These are phyloP conservation scores for Heteromurus nitidus DNA, from an alignment of 2,888 invertebrate genomes.

Conservation along the genomic window DNA sequence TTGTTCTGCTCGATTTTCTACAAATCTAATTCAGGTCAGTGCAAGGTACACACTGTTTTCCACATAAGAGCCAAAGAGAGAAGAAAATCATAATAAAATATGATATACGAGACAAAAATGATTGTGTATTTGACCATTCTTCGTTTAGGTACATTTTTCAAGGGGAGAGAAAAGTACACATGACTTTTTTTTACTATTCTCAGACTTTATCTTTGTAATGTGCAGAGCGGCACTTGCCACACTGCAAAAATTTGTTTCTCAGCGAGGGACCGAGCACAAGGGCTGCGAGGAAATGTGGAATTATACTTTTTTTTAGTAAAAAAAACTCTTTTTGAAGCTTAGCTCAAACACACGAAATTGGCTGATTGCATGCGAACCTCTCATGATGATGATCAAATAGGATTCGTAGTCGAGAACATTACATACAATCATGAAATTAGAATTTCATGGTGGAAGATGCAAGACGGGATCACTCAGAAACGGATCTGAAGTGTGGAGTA, in stretches of 20 bases:
- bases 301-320: conserved; percentile 7
- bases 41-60: conserved; percentile 21
- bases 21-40: conserved; percentile 39
- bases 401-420: too few relatives aligned
- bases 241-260: too few relatives aligned
- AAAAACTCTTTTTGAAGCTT: background rate
- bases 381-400: background rate
- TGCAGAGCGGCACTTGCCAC: too few relatives aligned
- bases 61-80: background rate
- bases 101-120: conserved; percentile 30
- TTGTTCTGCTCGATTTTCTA: conserved; percentile 20
- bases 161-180: too few relatives aligned
- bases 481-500: too few relatives aligned
- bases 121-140: too few relatives aligned
- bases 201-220: too few relatives aligned
- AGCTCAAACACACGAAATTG: conserved; percentile 7
- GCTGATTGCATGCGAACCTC: conserved; percentile 18
- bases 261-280: too few relatives aligned
- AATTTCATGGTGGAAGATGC: conserved; percentile 25
- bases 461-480: too few relatives aligned
- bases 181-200: too few relatives aligned
- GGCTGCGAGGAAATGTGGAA: too few relatives aligned
- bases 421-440: conserved; percentile 28
- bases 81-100: conserved; percentile 28
- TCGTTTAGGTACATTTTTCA: too few relatives aligned